phyloP scores from a whole-genome alignment of 2,888 invertebrate species.

The Isotomurus palustris region DNA sequence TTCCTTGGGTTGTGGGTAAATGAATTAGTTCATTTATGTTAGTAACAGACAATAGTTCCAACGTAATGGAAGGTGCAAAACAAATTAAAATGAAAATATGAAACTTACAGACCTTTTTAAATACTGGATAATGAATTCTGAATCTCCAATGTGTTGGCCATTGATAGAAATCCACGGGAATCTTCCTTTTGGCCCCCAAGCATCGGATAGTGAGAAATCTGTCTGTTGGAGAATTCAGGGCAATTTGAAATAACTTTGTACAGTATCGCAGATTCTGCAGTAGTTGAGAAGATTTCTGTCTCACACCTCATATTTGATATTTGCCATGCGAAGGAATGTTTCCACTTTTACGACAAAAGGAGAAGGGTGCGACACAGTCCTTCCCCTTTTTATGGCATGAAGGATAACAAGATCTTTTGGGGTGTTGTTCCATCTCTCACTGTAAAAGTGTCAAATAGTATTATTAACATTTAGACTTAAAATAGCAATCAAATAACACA shows the following conservation, averaged over 20 bases:
- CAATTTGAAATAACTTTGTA: not conserved
- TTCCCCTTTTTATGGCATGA: not conserved
- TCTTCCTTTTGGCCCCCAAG: slow-evolving; percentile 28
- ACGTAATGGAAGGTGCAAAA: not conserved
- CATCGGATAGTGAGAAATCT: slow-evolving; percentile 13
- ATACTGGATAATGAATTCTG: slow-evolving; percentile 30
- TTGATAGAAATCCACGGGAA: slow-evolving; percentile 42
- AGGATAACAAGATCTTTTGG: slow-evolving; percentile 26
- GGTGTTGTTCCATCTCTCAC: slow-evolving; percentile 22
- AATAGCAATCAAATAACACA: no score
- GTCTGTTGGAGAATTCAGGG: not conserved
- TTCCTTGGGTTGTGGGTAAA: no score
- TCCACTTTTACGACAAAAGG: slow-evolving; percentile 25
- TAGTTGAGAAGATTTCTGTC: not conserved
- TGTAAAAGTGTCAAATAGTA: no score
- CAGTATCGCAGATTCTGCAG: no score
- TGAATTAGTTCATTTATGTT: no score
- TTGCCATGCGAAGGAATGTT: slow-evolving; percentile 24
- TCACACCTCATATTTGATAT: slow-evolving; percentile 17
- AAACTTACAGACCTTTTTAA: slow-evolving; percentile 29
- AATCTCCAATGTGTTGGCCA: slow-evolving; percentile 34
- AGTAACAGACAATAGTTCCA: no score
- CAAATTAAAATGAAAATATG: not conserved
- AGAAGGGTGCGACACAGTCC: slow-evolving; percentile 8
- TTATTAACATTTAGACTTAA: no score